A percentile compares a stretch with the other conserved stretches of the same genome.
These are phyloP conservation scores for Pristis pectinata DNA, from an alignment of 2,797 vertebrate genomes.

Conservation along the genomic window DNA sequence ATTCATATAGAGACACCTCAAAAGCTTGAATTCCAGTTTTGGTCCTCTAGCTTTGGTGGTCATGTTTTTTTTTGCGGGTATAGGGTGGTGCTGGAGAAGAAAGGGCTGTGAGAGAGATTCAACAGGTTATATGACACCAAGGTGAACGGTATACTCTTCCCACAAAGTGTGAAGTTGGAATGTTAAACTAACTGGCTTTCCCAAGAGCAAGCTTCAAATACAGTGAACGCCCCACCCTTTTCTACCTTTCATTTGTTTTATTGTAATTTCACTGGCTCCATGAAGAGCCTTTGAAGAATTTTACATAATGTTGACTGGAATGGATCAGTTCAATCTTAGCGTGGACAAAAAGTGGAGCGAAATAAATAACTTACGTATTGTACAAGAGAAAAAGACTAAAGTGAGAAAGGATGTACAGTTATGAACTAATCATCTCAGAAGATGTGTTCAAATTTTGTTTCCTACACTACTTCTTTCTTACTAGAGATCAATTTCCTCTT, in stretches of 20 bases:
- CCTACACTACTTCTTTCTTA: background rate
- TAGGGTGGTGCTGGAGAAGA: too few species aligned
- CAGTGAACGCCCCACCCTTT: background rate
- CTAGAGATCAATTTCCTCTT: background rate
- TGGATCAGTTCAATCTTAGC: background rate
- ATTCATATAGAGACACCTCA: background rate
- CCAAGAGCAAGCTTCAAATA: background rate
- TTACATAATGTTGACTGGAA: background rate
- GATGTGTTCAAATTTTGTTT: background rate
- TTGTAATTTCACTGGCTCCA: background rate
- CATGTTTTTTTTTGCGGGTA: too few species aligned
- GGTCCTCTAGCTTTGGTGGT: too few species aligned
- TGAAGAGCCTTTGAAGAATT: background rate
- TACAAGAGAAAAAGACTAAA: background rate
- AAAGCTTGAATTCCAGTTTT: background rate
- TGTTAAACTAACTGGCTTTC: background rate
- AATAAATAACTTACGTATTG: background rate
- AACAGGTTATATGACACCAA: background rate
- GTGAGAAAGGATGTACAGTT: too few species aligned
- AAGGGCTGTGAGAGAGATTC: too few species aligned
- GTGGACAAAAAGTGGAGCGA: background rate
- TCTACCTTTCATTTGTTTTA: background rate
- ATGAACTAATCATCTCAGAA: too few species aligned
- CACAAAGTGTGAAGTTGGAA: background rate
- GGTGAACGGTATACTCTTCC: background rate